Conservation (phyloP, 2,888 invertebrate genomes). For the Tiliacea citrago region DNA sequence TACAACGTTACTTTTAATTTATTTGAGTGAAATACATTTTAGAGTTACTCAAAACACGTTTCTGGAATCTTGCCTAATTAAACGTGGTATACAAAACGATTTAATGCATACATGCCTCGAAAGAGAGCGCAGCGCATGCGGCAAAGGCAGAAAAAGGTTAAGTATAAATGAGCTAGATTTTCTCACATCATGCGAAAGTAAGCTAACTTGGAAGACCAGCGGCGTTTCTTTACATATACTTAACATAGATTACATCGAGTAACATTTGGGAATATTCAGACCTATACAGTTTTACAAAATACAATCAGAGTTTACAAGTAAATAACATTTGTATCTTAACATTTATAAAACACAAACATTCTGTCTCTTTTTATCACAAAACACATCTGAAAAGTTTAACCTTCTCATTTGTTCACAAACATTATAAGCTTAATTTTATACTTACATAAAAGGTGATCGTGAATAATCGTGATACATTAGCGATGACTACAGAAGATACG, state of each 20-base stretch:
- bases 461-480: slow-evolving; percentile 7
- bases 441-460: slow-evolving; percentile 17
- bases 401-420: slow-evolving; percentile 30
- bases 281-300: slow-evolving; percentile 47
- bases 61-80: slow-evolving; percentile 7
- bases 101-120: slow-evolving; percentile 7
- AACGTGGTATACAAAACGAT: neutral
- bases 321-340: slow-evolving; percentile 31
- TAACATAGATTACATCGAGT: slow-evolving; percentile 36
- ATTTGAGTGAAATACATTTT: neutral
- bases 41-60: neutral
- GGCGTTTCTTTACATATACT: slow-evolving; percentile 24
- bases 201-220: slow-evolving; percentile 50
- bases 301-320: slow-evolving; percentile 33
- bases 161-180: slow-evolving; percentile 31
- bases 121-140: neutral
- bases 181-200: slow-evolving; percentile 22
- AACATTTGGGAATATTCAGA: slow-evolving; percentile 46
- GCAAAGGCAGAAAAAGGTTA: neutral
- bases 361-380: slow-evolving; percentile 23
- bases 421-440: slow-evolving; percentile 25
- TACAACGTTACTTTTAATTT: slow-evolving; percentile 1
- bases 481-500: slow-evolving; percentile 47
- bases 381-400: slow-evolving; percentile 25
- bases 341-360: slow-evolving; percentile 22